Evolutionary conservation across 2,888 invertebrate genomes (phyloP).

Genomic region (Spodoptera picta): DNA sequence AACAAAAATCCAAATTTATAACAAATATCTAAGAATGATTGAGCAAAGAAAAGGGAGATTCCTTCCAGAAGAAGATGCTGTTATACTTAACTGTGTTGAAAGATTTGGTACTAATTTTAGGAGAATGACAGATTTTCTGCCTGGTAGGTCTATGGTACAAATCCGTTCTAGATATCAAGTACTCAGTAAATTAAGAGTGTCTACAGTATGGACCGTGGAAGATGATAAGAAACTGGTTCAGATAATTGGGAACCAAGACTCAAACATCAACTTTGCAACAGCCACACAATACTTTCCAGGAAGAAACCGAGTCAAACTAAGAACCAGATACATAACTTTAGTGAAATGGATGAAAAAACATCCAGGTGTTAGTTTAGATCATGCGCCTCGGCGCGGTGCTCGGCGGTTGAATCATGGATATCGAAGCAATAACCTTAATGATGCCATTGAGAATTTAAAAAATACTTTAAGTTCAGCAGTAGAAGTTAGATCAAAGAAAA

Average conservation of each 20-base stretch:
- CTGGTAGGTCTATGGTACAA: slow-evolving; percentile 90
- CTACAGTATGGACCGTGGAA: slow-evolving; percentile 88
- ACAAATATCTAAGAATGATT: slow-evolving; percentile 81
- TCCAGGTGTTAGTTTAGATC: slow-evolving; percentile 74
- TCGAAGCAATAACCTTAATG: slow-evolving; percentile 67
- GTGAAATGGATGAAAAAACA: slow-evolving; percentile 83
- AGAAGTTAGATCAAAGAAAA: slow-evolving; percentile 57
- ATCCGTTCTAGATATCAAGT: slow-evolving; percentile 89
- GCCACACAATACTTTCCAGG: slow-evolving; percentile 86
- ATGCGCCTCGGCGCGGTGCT: slow-evolving; percentile 78
- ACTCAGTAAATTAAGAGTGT: slow-evolving; percentile 77
- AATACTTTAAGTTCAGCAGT: slow-evolving; percentile 70
- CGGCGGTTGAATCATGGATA: slow-evolving; percentile 71
- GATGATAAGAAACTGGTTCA: slow-evolving; percentile 90
- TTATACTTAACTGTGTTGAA: slow-evolving; percentile 89
- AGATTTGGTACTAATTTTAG: slow-evolving; percentile 90
- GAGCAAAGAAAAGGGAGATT: slow-evolving; percentile 90
- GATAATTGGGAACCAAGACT: slow-evolving; percentile 84
- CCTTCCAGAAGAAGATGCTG: slow-evolving; percentile 90
- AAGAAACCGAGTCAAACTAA: slow-evolving; percentile 88
- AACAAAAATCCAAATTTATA: slow-evolving; percentile 91
- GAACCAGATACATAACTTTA: slow-evolving; percentile 89
- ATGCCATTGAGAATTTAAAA: slow-evolving; percentile 76
- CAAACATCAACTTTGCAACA: slow-evolving; percentile 70
- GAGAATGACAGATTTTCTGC: slow-evolving; percentile 88